phyloP scores from a whole-genome alignment of 2,797 vertebrate genomes.

The Enteromius mattozi region DNA sequence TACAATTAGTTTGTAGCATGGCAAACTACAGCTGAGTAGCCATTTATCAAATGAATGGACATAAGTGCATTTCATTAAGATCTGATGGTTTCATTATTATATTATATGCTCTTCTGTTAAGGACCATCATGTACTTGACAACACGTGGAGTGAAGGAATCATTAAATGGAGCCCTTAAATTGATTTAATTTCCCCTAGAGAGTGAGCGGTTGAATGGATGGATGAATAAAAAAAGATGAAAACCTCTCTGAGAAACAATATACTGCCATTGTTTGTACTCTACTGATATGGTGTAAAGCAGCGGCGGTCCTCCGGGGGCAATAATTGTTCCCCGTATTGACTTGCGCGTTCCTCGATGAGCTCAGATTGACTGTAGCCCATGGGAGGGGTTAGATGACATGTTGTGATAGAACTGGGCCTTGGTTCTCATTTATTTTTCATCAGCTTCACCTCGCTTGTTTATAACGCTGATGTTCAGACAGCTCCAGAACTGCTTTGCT shows the following conservation, averaged over 20 bases:
- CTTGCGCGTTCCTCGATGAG: background rate
- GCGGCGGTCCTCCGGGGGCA: background rate
- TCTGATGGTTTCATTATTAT: slow-evolving; percentile 25
- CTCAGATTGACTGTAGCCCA: slow-evolving; percentile 31
- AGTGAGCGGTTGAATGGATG: slow-evolving; percentile 13
- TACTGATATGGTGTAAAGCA: slow-evolving; percentile 17
- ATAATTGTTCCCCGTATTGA: slow-evolving; percentile 42
- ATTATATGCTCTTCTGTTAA: slow-evolving; percentile 21
- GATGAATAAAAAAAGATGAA: slow-evolving; percentile 29
- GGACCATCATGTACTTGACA: slow-evolving; percentile 37
- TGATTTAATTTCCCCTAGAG: slow-evolving; percentile 28
- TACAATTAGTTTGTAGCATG: background rate
- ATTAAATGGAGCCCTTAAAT: slow-evolving; percentile 30
- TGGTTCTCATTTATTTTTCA: slow-evolving; percentile 50
- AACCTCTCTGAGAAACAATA: slow-evolving; percentile 23
- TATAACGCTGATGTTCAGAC: slow-evolving; percentile 13
- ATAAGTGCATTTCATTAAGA: slow-evolving; percentile 21
- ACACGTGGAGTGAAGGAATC: slow-evolving; percentile 21
- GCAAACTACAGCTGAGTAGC: background rate
- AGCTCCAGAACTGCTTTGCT: background rate
- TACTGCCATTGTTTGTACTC: slow-evolving; percentile 14
- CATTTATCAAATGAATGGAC: slow-evolving; percentile 20
- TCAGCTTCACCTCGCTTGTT: slow-evolving; percentile 17
- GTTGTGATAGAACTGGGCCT: slow-evolving; percentile 43
- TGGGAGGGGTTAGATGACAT: slow-evolving; percentile 37